These are phyloP conservation scores for Sprattus sprattus DNA, from an alignment of 2,113 vertebrate genomes.

Conservation along the genomic window DNA sequence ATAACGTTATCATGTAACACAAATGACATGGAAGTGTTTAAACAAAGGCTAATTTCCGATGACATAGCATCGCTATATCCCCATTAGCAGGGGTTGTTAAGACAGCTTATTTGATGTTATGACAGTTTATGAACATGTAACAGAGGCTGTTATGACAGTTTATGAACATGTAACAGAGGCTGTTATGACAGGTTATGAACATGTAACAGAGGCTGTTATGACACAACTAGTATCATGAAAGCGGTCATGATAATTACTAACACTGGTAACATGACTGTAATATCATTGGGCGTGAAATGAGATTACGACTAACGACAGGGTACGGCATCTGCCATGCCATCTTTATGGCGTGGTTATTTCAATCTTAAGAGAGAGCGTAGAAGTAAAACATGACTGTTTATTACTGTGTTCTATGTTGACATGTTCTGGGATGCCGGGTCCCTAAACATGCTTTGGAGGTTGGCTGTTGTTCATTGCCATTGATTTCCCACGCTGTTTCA, in stretches of 20 bases:
- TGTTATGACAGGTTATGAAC: background rate
- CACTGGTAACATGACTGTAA: background rate
- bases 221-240: background rate
- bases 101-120: background rate
- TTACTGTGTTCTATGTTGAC: constrained; percentile 6
- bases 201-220: background rate
- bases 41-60: background rate
- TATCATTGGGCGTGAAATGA: background rate
- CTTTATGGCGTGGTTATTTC: background rate
- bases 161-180: background rate
- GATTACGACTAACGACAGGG: background rate
- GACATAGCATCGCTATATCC: background rate
- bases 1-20: background rate
- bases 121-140: background rate
- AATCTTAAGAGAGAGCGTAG: background rate
- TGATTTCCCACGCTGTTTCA: constrained; percentile 12
- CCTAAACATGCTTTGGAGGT: constrained; percentile 8
- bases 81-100: background rate
- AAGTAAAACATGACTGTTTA: background rate
- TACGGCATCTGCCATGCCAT: background rate
- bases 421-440: background rate
- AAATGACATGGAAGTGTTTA: background rate
- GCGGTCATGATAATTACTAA: background rate
- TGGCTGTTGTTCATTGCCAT: constrained; percentile 16
- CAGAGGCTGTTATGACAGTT: background rate